Evolutionary conservation across 1,140 invertebrate genomes (phyloP), one percentile per base, ranked within the genome.

Genomic region (Caenorhabditis briggsae): DNA sequence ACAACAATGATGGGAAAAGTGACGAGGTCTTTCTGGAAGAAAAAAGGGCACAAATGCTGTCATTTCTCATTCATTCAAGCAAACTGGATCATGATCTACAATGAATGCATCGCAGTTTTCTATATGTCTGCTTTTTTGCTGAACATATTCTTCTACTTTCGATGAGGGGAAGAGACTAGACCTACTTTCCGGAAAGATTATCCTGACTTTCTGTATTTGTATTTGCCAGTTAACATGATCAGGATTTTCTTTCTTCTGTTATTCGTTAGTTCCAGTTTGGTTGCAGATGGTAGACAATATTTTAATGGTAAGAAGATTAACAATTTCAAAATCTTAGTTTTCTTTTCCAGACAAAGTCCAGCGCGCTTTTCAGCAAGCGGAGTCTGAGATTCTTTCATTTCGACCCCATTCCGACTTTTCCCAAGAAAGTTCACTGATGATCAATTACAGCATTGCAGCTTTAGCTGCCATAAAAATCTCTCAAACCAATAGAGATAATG

Each of bases 61-160:
- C 70, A 78, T 23, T 12, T 53, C 16, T 53, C 46, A 78, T 50
- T 78, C 70, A 78, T 53, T 78, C 70, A 78, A 43, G 46, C 70
- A 78, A 78, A 78, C 70, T 78, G 70, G 70, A 78, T 78, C 70
- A 78, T 50, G 6, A 50, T 78, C 70, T 78, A 78, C 70, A 78
- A 78, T 78, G 50, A 20, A 78, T 2, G 46, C 46, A 18, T 14
- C 64, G 46, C 43, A 53, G 59, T 61, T 9, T 58, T 58, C 65
- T 78, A 23, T 48, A 53, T 78, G 46, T 43, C 20, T 78, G 43
- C 18, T 50, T 53, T 78, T 33, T 33, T 33, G 33, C 33, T 46
- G 5, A 23, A 43, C 23, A 7, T 53, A 11, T 78, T 78, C 33
- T 41, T 33, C 33, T 33, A 33, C 33, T 33, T 33, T 33, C 33